Evolutionary conservation across 2,113 vertebrate genomes (phyloP), one percentile per base, ranked within the genome.

Genomic region (Corvus hawaiiensis): DNA sequence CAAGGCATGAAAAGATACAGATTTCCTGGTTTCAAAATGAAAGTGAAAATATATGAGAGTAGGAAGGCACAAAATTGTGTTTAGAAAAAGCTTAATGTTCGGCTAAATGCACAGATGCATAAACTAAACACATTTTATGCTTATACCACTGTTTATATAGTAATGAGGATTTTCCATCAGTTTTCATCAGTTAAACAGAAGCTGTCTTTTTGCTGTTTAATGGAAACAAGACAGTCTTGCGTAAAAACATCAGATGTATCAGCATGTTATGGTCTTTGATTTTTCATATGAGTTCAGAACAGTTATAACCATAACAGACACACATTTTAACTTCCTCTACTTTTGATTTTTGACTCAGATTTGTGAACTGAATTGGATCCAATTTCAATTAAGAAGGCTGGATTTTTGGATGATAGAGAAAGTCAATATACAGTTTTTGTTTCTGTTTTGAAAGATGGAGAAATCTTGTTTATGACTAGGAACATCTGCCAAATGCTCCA

Each of bases 171-270:
- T 97, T 95, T 87, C 89, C 94, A 96, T 80, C 84, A 80, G 67
- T 95, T 85, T 95, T 95, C 82, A 90, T 93, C 87, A 93, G 62
- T 94, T 95, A 77, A 93, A 89, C 95, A 85, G 95, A 96, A 97
- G 93, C 91, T 76, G 74, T 75, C 84, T 62, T 81, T 82, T 94
- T 5, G 11, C 63, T 87, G 28, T 82, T 95, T 85, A 93, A 91
- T 91, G 73, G 86, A 94, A 96, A 82, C 56, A 89, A 78, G 84
- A 37, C 64, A 92, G 35, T 81, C 64, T 62, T 94, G 69, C 86
- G 78, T 84, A 48, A 90, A 87, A 93, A 35, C 56, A 81, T 94
- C 51, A 92, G 41, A 41, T 77, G 46, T 69, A 94, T 69, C 71
- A 75, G 56, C 78, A 77, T 63, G 43, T 80, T 77, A 67, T 12